Conservation (phyloP, 1,140 invertebrate genomes). For the Onthophagus taurus region DNA sequence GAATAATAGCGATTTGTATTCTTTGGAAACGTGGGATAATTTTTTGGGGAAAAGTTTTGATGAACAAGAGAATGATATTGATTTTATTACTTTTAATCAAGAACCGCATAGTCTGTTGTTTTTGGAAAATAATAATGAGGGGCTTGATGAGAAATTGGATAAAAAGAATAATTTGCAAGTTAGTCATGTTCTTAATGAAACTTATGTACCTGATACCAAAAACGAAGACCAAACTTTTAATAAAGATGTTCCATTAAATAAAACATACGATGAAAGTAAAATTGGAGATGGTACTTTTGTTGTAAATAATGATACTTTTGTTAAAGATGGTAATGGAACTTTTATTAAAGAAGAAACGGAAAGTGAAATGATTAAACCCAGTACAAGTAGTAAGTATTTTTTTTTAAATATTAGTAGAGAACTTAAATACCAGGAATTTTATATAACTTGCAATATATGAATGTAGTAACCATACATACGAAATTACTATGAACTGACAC, state of each 20-base stretch:
- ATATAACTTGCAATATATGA: too few species aligned
- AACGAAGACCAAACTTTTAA: neutral
- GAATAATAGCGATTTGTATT: conserved; percentile 29
- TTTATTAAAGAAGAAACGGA: neutral
- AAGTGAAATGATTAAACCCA: neutral
- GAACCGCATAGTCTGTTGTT: conserved; percentile 34
- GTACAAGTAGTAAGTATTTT: neutral
- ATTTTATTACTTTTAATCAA: conserved; percentile 33
- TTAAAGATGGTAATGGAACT: too few species aligned
- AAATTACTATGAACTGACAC: too few species aligned
- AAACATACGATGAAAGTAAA: conserved; percentile 1
- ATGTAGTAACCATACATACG: too few species aligned
- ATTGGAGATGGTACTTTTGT: neutral
- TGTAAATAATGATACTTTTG: too few species aligned
- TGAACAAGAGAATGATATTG: conserved; percentile 23
- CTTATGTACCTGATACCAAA: conserved; percentile 4
- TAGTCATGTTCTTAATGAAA: conserved; percentile 7
- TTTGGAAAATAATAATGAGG: conserved; percentile 19
- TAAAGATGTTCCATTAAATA: neutral
- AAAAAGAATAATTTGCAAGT: neutral
- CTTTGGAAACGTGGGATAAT: conserved; percentile 38
- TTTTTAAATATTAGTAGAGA: too few species aligned
- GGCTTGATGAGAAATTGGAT: neutral
- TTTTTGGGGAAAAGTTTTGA: conserved; percentile 35
- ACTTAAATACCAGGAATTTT: too few species aligned